These are phyloP conservation scores for Loripinus fragilis DNA, from an alignment of 2,888 invertebrate species.

Conservation along the genomic window DNA sequence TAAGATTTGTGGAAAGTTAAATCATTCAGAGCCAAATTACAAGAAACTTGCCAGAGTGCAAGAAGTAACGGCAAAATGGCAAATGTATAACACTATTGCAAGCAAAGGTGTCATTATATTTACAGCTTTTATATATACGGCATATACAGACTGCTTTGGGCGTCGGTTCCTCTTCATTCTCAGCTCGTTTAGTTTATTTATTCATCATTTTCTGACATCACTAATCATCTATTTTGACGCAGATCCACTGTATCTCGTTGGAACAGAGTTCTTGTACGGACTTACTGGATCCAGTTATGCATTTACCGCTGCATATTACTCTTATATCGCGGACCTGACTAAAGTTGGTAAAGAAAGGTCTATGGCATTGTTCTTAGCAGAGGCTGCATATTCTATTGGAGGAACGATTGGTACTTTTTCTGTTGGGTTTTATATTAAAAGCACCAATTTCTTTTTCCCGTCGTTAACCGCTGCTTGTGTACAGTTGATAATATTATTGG, in stretches of 20 bases:
- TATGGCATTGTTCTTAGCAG: conserved; percentile 13
- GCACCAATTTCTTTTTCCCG: conserved; percentile 27
- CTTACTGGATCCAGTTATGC: conserved; percentile 32
- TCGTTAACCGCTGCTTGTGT: conserved; percentile 28
- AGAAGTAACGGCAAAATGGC: conserved; percentile 39
- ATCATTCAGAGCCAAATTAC: conserved; percentile 31
- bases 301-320: conserved; percentile 25
- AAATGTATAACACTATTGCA: conserved; percentile 36
- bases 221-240: conserved; percentile 33
- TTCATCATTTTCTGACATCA: conserved; percentile 1
- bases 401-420: conserved; percentile 17
- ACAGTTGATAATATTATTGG: conserved; percentile 16
- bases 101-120: conserved; percentile 22
- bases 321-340: conserved; percentile 41
- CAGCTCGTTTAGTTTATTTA: conserved; percentile 24
- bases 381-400: conserved; percentile 7
- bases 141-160: conserved; percentile 42
- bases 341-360: conserved; percentile 26
- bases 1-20: conserved; percentile 23
- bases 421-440: conserved; percentile 36
- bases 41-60: conserved; percentile 33
- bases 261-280: conserved; percentile 29
- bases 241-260: conserved; percentile 23
- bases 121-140: conserved; percentile 27
- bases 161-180: conserved; percentile 39